Percentiles rank a stretch among this genome's conserved stretches.
phyloP scores from a whole-genome alignment of 2,797 vertebrate genomes.

The Hemibagrus guttatus region DNA sequence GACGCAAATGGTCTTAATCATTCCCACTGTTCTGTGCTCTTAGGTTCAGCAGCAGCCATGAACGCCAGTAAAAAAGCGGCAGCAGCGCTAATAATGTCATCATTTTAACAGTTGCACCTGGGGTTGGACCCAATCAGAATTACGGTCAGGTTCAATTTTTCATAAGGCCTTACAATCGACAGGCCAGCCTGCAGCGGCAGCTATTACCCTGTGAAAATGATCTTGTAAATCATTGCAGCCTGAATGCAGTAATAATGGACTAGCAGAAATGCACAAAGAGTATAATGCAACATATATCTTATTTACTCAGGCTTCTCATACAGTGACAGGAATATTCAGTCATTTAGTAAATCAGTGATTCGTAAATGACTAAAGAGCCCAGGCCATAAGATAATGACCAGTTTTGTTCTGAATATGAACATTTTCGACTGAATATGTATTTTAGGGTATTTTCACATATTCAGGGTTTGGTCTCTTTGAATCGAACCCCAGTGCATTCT shows the following conservation, averaged over 20 bases:
- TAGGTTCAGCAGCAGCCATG: conserved; percentile 24
- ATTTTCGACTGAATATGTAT: neutral
- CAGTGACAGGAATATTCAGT: neutral
- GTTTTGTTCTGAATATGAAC: neutral
- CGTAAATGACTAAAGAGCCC: neutral
- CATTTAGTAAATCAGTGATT: neutral
- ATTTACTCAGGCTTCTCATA: conserved; percentile 4
- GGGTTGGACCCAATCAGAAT: conserved; percentile 40
- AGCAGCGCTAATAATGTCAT: conserved; percentile 20
- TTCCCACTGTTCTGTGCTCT: conserved; percentile 22
- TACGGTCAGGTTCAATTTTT: conserved; percentile 12
- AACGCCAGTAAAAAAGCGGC: conserved; percentile 18
- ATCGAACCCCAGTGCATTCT: neutral
- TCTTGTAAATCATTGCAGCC: conserved; percentile 37
- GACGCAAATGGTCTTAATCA: conserved; percentile 46
- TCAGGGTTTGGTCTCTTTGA: neutral
- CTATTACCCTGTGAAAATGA: conserved; percentile 31
- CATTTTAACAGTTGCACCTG: conserved; percentile 24
- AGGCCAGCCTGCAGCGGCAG: conserved; percentile 10
- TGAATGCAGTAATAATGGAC: conserved; percentile 40
- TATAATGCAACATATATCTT: conserved; percentile 9
- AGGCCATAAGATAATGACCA: neutral
- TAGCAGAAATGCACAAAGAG: conserved; percentile 25
- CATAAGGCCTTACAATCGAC: conserved; percentile 24
- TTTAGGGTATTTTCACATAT: neutral